phyloP scores from a whole-genome alignment of 2,888 invertebrate species.

The Octonoba sinensis region DNA sequence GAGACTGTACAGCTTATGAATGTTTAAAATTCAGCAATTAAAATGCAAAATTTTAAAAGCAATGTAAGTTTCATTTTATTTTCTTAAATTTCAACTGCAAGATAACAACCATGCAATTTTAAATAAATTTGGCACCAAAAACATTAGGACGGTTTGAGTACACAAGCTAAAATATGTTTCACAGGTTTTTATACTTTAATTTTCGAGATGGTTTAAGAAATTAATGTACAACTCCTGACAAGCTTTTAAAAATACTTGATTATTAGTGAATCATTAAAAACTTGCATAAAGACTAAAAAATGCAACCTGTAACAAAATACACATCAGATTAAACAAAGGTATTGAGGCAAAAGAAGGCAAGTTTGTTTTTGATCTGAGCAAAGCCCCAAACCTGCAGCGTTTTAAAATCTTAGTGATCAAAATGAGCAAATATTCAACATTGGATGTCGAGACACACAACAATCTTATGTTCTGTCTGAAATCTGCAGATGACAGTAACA shows the following conservation, averaged over 20 bases:
- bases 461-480: background rate
- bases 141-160: slow-evolving; percentile 57
- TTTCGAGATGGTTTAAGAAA: too few relatives aligned
- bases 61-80: too few relatives aligned
- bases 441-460: slow-evolving; percentile 20
- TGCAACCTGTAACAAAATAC: slow-evolving; percentile 61
- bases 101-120: slow-evolving; percentile 8
- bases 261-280: slow-evolving; percentile 52
- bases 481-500: background rate
- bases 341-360: slow-evolving; percentile 64
- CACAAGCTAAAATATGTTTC: slow-evolving; percentile 9
- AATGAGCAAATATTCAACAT: slow-evolving; percentile 63
- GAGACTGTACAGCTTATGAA: too few relatives aligned
- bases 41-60: too few relatives aligned
- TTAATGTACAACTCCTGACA: too few relatives aligned
- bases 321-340: slow-evolving; percentile 56
- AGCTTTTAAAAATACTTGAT: slow-evolving; percentile 6
- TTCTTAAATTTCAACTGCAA: background rate
- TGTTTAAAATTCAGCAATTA: too few relatives aligned
- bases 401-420: slow-evolving; percentile 62
- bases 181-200: too few relatives aligned
- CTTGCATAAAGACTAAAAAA: slow-evolving; percentile 57
- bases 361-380: slow-evolving; percentile 64
- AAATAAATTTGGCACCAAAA: slow-evolving; percentile 64
- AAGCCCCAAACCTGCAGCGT: slow-evolving; percentile 61